Base-by-base conservation (phyloP, 2,888 invertebrate genomes). In the Phyto melanocephala region DNA sequence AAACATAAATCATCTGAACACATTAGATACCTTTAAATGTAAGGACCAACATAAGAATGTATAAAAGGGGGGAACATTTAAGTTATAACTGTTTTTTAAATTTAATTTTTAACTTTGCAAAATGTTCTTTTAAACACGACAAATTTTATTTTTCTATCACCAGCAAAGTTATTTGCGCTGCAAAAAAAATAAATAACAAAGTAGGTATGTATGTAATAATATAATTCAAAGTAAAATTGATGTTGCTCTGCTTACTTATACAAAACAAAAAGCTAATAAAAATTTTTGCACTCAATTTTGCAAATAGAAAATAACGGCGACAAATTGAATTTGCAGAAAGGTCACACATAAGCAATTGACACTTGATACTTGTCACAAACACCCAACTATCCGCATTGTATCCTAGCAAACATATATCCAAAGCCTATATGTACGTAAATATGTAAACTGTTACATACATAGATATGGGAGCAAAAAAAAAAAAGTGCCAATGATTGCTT, bases 251-350 rank as follows among this genome's bases (percentile, higher is more conserved):
- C n/a, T 5, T 28, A 28, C 28, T 28, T 5, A 28, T 28, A 28
- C 28, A 17, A 76, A 52, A 78, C 40, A 42, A 65, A 67, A 72
- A 85, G 71, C 86, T 90, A 89, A 90, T 89, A 88, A 88, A 88
- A 88, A 89, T 89, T 85, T 87, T 88, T 87, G 81, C 88, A 88
- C 88, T 76, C 67, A 82, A 71, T 79, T 71, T 71, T 1, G 1
- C 13, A 35, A 47, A 52, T 24, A 20, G 6, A 11, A 86, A 88
- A 89, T 87, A 90, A 87, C 88, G 88, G 86, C 84, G 87, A 86
- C 86, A 89, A 89, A 89, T 90, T 90, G 85, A 89, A 90, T 89
- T 90, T 89, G 86, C 87, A 88, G 17, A 77, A 77, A 90, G 89
- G 90, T 90, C 89, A 89, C 86, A 88, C 87, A 86, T 85, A 35